Conservation (phyloP, 2,888 invertebrate genomes). For the Bruchidius siliquastri region DNA sequence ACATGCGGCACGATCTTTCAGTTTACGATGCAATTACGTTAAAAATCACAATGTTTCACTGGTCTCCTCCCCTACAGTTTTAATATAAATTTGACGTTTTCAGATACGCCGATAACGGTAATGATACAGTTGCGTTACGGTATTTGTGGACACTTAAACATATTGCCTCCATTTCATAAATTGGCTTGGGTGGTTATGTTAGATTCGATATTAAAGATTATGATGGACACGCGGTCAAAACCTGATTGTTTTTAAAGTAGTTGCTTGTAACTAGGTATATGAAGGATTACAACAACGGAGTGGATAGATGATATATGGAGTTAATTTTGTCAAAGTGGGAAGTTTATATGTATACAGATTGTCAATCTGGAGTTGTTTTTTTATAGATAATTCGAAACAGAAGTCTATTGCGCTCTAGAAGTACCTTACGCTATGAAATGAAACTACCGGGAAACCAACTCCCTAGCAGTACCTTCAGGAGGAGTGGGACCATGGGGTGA, state of each 20-base stretch:
- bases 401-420: no score
- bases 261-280: not conserved
- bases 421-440: no score
- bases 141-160: not conserved
- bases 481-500: no score
- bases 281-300: not conserved
- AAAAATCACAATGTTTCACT: not conserved
- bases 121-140: not conserved
- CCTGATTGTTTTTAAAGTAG: not conserved
- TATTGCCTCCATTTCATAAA: not conserved
- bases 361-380: not conserved
- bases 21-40: not conserved
- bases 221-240: not conserved
- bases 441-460: no score
- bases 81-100: not conserved
- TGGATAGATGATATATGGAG: not conserved
- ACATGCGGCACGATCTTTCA: not conserved
- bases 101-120: not conserved
- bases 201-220: not conserved
- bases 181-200: not conserved
- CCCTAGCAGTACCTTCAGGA: no score
- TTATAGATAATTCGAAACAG: no score
- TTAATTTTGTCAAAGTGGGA: not conserved
- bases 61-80: not conserved
- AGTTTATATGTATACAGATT: not conserved